Evolutionary conservation across 1,140 invertebrate genomes (phyloP).

Genomic region (Penaeus japonicus): DNA sequence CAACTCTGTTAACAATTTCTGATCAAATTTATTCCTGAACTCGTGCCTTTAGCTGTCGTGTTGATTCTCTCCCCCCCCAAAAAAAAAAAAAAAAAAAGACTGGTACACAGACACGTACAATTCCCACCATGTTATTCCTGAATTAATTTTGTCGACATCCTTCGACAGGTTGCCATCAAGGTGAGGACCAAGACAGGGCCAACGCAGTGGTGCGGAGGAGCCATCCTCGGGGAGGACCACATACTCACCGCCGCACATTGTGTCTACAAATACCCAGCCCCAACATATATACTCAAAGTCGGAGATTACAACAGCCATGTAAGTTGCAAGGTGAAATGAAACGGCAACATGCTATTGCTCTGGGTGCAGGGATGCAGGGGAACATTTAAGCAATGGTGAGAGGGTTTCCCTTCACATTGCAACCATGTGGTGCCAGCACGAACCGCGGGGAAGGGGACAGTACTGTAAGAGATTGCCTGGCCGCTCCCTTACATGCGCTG

Average conservation of each 20-base stretch:
- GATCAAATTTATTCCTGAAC: too few relatives aligned
- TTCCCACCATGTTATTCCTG: not conserved
- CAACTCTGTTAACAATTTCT: too few relatives aligned
- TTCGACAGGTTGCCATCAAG: slow-evolving; percentile 73
- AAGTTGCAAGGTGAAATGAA: slow-evolving; percentile 39
- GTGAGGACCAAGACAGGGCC: slow-evolving; percentile 68
- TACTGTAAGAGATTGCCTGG: too few relatives aligned
- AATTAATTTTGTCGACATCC: not conserved
- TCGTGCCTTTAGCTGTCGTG: too few relatives aligned
- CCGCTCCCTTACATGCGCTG: too few relatives aligned
- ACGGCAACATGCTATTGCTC: not conserved
- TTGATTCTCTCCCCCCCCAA: too few relatives aligned
- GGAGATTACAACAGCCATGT: slow-evolving; percentile 78
- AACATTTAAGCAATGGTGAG: too few relatives aligned
- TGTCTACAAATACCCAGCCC: slow-evolving; percentile 74
- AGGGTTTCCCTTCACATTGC: too few relatives aligned
- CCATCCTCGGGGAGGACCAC: slow-evolving; percentile 74
- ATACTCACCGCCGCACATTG: slow-evolving; percentile 84
- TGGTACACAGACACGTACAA: too few relatives aligned
- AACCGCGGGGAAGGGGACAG: too few relatives aligned
- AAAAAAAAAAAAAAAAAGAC: too few relatives aligned
- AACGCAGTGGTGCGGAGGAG: slow-evolving; percentile 79
- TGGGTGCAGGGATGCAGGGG: not conserved
- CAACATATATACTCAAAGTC: slow-evolving; percentile 73
- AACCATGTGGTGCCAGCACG: too few relatives aligned